These are phyloP conservation scores for Micromys minutus DNA, from an alignment of 2,113 vertebrate genomes.

Conservation along the genomic window DNA sequence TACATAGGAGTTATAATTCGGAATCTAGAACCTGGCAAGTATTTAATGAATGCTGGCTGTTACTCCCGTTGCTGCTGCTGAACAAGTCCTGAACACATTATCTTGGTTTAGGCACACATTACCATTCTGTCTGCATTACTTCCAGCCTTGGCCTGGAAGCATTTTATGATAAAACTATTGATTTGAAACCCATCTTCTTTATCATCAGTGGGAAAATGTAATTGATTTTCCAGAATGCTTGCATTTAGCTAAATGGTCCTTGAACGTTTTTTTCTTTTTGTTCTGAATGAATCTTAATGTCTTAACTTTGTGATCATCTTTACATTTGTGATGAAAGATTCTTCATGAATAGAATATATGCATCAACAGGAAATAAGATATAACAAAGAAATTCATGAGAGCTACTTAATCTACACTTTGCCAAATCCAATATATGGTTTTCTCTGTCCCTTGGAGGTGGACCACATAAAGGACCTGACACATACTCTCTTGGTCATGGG, in stretches of 20 bases:
- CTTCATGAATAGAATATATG: constrained; percentile 19
- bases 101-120: not conserved
- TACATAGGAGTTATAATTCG: not conserved
- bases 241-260: constrained; percentile 56
- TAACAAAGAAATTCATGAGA: not conserved
- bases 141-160: not conserved
- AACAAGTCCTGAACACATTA: not conserved
- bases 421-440: not conserved
- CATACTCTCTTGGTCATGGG: not conserved
- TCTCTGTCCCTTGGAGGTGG: not conserved
- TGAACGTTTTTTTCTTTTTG: constrained; percentile 46
- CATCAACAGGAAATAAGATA: not conserved
- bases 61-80: not conserved
- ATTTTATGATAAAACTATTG: constrained; percentile 15
- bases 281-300: constrained; percentile 3
- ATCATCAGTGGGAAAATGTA: constrained; percentile 51
- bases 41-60: not conserved
- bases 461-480: not conserved
- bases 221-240: constrained; percentile 27
- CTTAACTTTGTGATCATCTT: constrained; percentile 35
- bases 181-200: constrained; percentile 8
- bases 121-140: not conserved
- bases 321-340: not conserved
- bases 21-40: not conserved
- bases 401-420: not conserved